These are phyloP conservation scores for Labeo rohita DNA, from an alignment of 2,113 vertebrate genomes.

Conservation along the genomic window DNA sequence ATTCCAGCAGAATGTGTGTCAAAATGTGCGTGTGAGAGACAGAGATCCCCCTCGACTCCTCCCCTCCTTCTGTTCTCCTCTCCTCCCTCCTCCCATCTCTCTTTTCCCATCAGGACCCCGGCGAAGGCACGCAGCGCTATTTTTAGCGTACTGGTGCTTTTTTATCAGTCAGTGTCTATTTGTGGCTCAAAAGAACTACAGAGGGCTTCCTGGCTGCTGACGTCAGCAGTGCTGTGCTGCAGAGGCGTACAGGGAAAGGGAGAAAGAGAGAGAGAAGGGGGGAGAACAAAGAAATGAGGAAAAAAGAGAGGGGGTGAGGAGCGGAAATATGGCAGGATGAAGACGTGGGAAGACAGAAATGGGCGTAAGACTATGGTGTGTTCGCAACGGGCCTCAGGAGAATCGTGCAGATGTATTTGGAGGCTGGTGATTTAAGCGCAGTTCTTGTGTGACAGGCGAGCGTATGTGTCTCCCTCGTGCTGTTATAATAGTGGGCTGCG, in stretches of 20 bases:
- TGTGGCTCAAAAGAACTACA: slow-evolving; percentile 75
- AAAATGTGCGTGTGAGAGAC: slow-evolving; percentile 63
- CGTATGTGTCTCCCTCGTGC: slow-evolving; percentile 45
- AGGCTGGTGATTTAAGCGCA: slow-evolving; percentile 48
- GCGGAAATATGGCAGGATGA: slow-evolving; percentile 30
- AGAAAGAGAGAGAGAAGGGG: neutral
- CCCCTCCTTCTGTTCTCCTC: slow-evolving; percentile 31
- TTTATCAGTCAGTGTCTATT: slow-evolving; percentile 78
- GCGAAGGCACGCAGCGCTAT: slow-evolving; percentile 75
- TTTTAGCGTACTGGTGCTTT: slow-evolving; percentile 77
- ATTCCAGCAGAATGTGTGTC: slow-evolving; percentile 63
- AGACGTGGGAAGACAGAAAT: slow-evolving; percentile 23
- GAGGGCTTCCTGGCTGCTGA: slow-evolving; percentile 80
- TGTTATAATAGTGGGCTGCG: slow-evolving; percentile 62
- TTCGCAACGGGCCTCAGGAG: slow-evolving; percentile 58
- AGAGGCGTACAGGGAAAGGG: slow-evolving; percentile 59
- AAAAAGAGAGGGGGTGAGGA: slow-evolving; percentile 37
- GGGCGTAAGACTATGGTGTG: slow-evolving; percentile 41
- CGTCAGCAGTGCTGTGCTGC: slow-evolving; percentile 75
- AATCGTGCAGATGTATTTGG: slow-evolving; percentile 63
- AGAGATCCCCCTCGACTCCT: slow-evolving; percentile 57
- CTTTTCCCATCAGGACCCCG: slow-evolving; percentile 66
- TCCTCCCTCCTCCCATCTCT: slow-evolving; percentile 9
- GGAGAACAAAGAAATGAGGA: slow-evolving; percentile 12
- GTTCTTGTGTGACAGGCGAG: slow-evolving; percentile 16